Evolutionary conservation across 2,888 invertebrate genomes (phyloP), one percentile per base, ranked within the genome.

Genomic region (Heliconius charithonia): DNA sequence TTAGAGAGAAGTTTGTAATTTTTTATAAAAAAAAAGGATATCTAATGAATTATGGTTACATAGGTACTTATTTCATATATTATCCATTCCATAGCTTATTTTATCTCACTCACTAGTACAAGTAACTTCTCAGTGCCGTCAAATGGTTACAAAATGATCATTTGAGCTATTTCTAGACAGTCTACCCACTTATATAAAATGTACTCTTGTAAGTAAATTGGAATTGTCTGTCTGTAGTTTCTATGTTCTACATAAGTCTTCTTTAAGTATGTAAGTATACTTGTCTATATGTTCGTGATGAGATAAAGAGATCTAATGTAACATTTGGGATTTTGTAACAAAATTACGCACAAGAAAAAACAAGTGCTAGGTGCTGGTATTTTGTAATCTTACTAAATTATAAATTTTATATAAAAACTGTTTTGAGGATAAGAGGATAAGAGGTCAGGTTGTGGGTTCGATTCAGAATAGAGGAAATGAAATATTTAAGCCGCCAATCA

Each of bases 161-260:
- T n/a, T 72, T 59, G 59, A 32, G 72, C 72, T 72, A 72, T 72
- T 72, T 59, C 72, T 72, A 59, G 72, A 72, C 59, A 37, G 16
- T 32, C 51, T 1, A 9, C 9, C 32, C 13, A 27, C n/a, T n/a
- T n/a, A n/a, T 29, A 56, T 29, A 56, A 71, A 56, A 25, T 72
- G n/a, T 59, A 59, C 32, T 16, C 32, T 72, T 72, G 32, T 25
- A n/a, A 37, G 72, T n/a, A 4, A 41, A 67, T n/a, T 67, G n/a
- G n/a, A 37, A 37, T 25, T 25, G 67, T 67, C 9, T 37, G n/a
- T 67, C 3, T 41, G 25, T 69, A 16, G 13, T 67, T n/a, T 67
- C 67, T 7, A 37, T n/a, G 41, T 37, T 67, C n/a, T 6, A n/a
- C 12, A 12, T 4, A 37, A 13, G 25, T 9, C 22, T 56, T 56